These are phyloP conservation scores for Ceratina australensis DNA, from an alignment of 1,140 invertebrate species.

Conservation along the genomic window DNA sequence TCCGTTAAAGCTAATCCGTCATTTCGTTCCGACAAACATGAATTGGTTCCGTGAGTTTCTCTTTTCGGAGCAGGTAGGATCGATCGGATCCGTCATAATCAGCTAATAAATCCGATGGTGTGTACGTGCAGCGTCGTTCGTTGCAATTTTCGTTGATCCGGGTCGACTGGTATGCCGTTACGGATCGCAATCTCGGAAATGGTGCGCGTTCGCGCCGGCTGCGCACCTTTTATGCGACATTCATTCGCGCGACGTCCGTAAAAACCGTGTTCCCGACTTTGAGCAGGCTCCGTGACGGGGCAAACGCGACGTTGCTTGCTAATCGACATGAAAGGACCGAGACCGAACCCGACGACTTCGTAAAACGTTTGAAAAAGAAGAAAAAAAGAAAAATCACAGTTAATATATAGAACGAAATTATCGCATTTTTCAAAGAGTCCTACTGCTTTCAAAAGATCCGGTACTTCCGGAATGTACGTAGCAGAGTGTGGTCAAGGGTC, in stretches of 20 bases:
- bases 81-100: too few relatives aligned
- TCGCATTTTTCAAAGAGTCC: too few relatives aligned
- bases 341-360: too few relatives aligned
- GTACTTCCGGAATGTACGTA: background rate
- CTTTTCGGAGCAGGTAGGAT: too few relatives aligned
- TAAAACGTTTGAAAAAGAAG: too few relatives aligned
- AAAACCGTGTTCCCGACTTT: conserved; percentile 29
- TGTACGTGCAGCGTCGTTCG: background rate
- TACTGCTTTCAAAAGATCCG: background rate
- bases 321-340: conserved; percentile 27
- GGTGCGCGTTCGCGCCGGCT: conserved; percentile 7
- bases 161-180: conserved; percentile 13
- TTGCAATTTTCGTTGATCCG: conserved; percentile 1
- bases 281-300: conserved; percentile 11
- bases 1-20: too few relatives aligned
- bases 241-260: conserved; percentile 28
- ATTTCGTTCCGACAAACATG: too few relatives aligned
- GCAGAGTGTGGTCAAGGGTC: background rate
- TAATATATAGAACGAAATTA: too few relatives aligned
- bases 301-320: conserved; percentile 13
- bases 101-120: too few relatives aligned
- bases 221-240: conserved; percentile 32
- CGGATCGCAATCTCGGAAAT: conserved; percentile 41
- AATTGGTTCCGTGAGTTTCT: too few relatives aligned
- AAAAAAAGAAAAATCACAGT: too few relatives aligned